Base-by-base conservation (phyloP, 2,797 vertebrate species). In the Xiphorhynchus erythropygius region DNA sequence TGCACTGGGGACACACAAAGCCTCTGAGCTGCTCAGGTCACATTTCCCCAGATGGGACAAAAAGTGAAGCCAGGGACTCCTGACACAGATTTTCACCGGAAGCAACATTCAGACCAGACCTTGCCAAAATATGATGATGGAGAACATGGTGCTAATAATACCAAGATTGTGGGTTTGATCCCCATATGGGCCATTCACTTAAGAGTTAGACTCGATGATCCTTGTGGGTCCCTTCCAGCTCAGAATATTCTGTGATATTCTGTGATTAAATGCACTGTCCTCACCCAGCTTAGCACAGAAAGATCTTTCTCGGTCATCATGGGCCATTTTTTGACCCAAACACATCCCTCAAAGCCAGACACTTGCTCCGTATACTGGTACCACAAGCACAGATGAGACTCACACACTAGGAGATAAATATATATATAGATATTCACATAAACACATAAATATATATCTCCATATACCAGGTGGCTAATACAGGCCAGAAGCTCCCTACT, bases 371-470 rank as follows among this genome's bases (percentile, higher is more conserved):
- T 5, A 8, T 10, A 28, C 39, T n/a, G 21, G 5, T 67, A 15
- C 32, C 42, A 76, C 1, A 0, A 89, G 37, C n/a, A 62, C 22
- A 53, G 47, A 33, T 12, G 37, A 23, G 13, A 35, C 9, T 52
- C 23, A 9, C n/a, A 47, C 30, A 60, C 11, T 32, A 41, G 52
- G 47, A 77, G 57, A 27, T 33, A 13, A 33, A 33, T 1, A 21
- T 3, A 69, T 10, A 53, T 6, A 79, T 18, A 49, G 9, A 46
- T 4, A 33, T 13, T 22, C 1, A 35, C 4, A 63, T 5, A 41
- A 7, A 60, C 9, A 50, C 3, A 33, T 1, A 3, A 5, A 28
- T 5, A 7, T 12, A 2, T 9, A 7, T 15, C 8, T 75, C 74
- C 46, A 35, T 14, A 8, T 11, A 50, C 16, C 47, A 42, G 24